These are phyloP conservation scores for Heterodera carotae DNA, from an alignment of 1,140 invertebrate species.

Conservation along the genomic window DNA sequence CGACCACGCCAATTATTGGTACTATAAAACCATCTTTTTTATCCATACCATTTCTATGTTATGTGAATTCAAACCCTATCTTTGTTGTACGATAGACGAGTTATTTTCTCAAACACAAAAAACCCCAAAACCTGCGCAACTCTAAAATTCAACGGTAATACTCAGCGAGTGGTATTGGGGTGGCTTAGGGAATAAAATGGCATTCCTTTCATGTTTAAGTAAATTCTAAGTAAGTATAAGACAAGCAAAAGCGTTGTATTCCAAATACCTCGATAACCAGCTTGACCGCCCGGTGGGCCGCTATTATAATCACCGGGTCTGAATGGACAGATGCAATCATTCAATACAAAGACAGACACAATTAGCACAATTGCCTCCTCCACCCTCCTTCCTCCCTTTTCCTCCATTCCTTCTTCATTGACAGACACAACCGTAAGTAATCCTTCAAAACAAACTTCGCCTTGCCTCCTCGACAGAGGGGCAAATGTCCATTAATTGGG, in stretches of 20 bases:
- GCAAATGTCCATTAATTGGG: not conserved
- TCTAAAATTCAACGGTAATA: too few species aligned
- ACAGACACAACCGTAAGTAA: not conserved
- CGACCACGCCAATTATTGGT: too few species aligned
- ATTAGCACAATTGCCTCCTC: not conserved
- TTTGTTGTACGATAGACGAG: too few species aligned
- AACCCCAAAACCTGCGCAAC: too few species aligned
- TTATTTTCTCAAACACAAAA: too few species aligned
- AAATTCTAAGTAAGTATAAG: not conserved
- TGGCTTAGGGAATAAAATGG: too few species aligned
- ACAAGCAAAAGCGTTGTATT: not conserved
- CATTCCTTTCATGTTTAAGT: not conserved
- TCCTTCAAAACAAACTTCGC: not conserved
- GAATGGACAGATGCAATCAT: conserved; percentile 28
- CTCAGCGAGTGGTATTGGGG: too few species aligned
- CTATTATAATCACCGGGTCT: conserved; percentile 31
- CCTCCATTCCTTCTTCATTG: not conserved
- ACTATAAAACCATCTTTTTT: too few species aligned
- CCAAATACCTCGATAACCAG: conserved; percentile 29
- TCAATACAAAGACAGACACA: conserved; percentile 17
- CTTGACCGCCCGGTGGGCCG: conserved; percentile 26
- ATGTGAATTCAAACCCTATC: too few species aligned
- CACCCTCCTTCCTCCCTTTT: not conserved
- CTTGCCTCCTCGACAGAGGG: not conserved
- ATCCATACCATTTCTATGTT: too few species aligned